Evolutionary conservation across 2,888 invertebrate species (phyloP).

Genomic region (Germaria angustata): DNA sequence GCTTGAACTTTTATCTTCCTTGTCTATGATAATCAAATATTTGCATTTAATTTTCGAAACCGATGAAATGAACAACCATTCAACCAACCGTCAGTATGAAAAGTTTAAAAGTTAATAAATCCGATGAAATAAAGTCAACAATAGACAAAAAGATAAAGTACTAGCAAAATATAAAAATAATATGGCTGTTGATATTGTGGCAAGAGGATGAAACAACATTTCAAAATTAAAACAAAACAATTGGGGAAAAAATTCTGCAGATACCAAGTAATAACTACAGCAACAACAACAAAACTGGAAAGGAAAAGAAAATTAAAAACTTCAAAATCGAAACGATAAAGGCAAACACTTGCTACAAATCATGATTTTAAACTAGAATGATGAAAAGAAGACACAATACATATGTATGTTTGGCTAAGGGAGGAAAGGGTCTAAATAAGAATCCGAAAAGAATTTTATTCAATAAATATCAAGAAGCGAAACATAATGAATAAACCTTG

Average conservation of each 20-base stretch:
- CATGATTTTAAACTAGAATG: background rate
- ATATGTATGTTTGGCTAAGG: background rate
- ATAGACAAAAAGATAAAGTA: conserved; percentile 30
- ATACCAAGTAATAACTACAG: background rate
- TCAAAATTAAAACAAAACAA: conserved; percentile 67
- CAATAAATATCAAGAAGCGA: conserved; percentile 2
- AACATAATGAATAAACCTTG: background rate
- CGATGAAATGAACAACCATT: conserved; percentile 48
- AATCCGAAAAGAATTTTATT: conserved; percentile 13
- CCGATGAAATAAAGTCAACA: conserved; percentile 64
- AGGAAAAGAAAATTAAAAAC: conserved; percentile 8
- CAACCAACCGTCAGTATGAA: conserved; percentile 3
- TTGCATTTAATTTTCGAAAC: conserved; percentile 62
- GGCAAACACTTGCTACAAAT: conserved; percentile 25
- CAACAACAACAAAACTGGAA: background rate
- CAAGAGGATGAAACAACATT: conserved; percentile 53
- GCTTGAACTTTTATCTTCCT: conserved; percentile 9
- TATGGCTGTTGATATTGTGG: conserved; percentile 6
- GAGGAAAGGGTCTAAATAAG: conserved; percentile 2
- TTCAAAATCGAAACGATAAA: conserved; percentile 9
- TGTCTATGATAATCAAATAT: conserved; percentile 58
- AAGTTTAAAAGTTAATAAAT: conserved; percentile 66
- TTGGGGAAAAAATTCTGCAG: conserved; percentile 21
- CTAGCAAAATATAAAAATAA: background rate
- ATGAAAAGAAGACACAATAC: conserved; percentile 6